Base-by-base conservation (phyloP, 2,888 invertebrate species). In the Allygus modestus region DNA sequence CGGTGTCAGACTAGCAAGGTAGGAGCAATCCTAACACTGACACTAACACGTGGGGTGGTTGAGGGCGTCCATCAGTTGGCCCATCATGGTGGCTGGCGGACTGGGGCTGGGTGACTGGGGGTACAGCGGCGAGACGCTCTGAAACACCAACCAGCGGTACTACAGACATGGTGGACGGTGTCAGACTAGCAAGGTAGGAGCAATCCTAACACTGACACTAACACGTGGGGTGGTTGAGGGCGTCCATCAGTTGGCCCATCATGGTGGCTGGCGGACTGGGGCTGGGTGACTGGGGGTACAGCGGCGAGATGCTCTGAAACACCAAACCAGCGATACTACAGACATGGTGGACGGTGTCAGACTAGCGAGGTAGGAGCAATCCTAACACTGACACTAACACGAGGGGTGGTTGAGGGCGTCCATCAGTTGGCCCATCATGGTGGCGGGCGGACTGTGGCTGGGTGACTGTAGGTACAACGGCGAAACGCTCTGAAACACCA, bases 381-480 rank as follows among this genome's bases (percentile, higher is more conserved):
- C n/a, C n/a, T n/a, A n/a, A n/a, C n/a, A n/a, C n/a, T n/a, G n/a
- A n/a, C n/a, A n/a, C n/a, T n/a, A n/a, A n/a, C n/a, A n/a, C 1
- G 93, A 92, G 86, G 91, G 90, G 89, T 95, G 90, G 89, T 95
- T 95, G 12, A 96, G 92, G 0, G 95, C 95, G 0, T 95, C 95
- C 94, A 97, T 95, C 88, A 97, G 93, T 90, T 97, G 97, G 2
- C 97, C 97, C 95, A 97, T 96, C 91, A 97, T 95, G 58, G 97
- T 97, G 65, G 94, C 90, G 12, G 89, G 89, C 0, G 89, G 87
- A 5, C 92, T 88, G 92, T 93, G 82, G 91, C 92, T 90, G 87
- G 83, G 85, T n/a, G 85, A 86, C 69, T 83, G 77, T 26, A 79
- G 82, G 71, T 84, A 85, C 17, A 82, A 83, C 33, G 84, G 85